Evolutionary conservation across 2,888 invertebrate genomes (phyloP), one percentile per base, ranked within the genome.

Genomic region (Bibio marci): DNA sequence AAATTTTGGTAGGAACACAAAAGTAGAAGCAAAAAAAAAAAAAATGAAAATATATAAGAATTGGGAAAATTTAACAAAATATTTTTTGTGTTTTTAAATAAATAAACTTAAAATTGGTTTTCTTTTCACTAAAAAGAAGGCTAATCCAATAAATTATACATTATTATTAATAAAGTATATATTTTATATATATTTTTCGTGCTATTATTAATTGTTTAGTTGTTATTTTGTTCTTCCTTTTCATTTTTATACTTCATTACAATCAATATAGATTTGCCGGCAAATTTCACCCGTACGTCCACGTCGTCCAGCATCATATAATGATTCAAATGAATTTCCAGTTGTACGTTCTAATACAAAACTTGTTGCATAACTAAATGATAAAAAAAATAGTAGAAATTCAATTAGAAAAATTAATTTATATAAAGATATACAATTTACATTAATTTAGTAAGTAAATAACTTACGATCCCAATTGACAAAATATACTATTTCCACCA

Each of bases 391-490:
- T n/a, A n/a, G 4, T 22, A 18, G 22, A 22, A 22, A 22, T 6
- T 22, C 5, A 8, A 22, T 22, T 22, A 6, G 22, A 22, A 22
- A 22, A 37, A 37, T 37, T 26, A 8, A 22, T 22, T 22, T 22
- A 22, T 22, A 22, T 22, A 22, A 6, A 22, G 8, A 22, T 22
- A 22, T 22, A 22, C 22, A 22, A 30, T 32, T 30, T 18, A 27
- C 22, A 34, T 10, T n/a, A 27, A n/a, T 7, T 33, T 22, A 6
- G 8, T 22, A 22, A 6, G 8, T 22, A 22, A 22, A 32, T 30
- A 38, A 75, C 86, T 80, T 65, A 90, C 88, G 85, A 83, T 77
- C 87, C 88, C 51, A 90, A 70, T 63, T 90, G 87, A 55, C 90
- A 90, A 72, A 88, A 86, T 50, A 90, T 76, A 52, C 83, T 82